phyloP scores from a whole-genome alignment of 2,888 invertebrate species.

The Epistrophe grossulariae region DNA sequence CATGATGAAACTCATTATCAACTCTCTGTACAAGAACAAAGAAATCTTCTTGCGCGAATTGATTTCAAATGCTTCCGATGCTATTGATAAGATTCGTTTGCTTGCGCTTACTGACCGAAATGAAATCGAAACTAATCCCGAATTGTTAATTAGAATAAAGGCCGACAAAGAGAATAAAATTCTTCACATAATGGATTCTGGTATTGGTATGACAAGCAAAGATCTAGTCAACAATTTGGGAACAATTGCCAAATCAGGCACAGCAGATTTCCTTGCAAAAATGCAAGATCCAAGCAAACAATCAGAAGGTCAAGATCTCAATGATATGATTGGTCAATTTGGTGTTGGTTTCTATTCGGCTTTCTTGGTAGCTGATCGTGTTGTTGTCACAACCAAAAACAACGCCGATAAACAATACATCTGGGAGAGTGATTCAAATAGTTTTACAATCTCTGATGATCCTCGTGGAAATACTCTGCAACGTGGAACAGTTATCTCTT shows the following conservation, averaged over 20 bases:
- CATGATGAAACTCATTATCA: conserved; percentile 99
- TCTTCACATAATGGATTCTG: conserved; percentile 97
- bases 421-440: conserved; percentile 98
- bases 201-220: conserved; percentile 97
- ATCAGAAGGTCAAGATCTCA: conserved; percentile 89
- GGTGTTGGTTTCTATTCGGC: conserved; percentile 99
- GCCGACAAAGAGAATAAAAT: conserved; percentile 96
- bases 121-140: conserved; percentile 91
- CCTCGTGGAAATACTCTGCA: conserved; percentile 96
- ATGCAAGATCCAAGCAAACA: conserved; percentile 88
- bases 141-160: conserved; percentile 95
- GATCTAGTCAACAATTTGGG: conserved; percentile 98
- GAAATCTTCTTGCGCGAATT: conserved; percentile 99
- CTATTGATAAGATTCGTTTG: conserved; percentile 98
- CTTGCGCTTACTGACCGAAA: conserved; percentile 94
- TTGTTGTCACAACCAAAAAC: conserved; percentile 97
- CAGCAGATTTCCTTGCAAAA: conserved; percentile 97
- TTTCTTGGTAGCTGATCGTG: conserved; percentile 97
- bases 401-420: conserved; percentile 97
- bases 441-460: conserved; percentile 95
- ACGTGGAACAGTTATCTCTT: conserved; percentile 93
- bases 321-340: conserved; percentile 99
- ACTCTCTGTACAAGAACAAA: conserved; percentile 99
- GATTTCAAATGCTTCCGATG: conserved; percentile 99
- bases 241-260: conserved; percentile 99